Conservation (phyloP, 2,113 vertebrate species). For the Bubalus kerabau region DNA sequence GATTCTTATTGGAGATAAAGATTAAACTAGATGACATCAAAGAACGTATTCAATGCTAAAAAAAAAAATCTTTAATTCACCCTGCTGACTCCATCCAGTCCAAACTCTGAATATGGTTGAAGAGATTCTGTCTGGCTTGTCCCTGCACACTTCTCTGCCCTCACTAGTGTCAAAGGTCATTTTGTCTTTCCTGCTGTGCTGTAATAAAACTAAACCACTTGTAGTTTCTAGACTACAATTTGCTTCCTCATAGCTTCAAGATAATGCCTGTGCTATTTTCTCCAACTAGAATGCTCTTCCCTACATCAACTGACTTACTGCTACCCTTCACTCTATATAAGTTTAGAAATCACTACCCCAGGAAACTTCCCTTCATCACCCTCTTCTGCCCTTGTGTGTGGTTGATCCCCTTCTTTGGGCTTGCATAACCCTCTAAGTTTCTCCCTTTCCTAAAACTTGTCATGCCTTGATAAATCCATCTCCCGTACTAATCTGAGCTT, state of each 20-base stretch:
- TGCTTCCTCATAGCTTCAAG: not conserved
- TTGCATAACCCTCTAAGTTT: not conserved
- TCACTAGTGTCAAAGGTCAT: not conserved
- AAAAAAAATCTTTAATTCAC: not conserved
- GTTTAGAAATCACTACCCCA: not conserved
- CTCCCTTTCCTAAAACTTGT: not conserved
- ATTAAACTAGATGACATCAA: not conserved
- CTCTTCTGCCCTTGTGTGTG: not conserved
- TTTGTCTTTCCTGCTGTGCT: not conserved
- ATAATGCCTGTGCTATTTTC: not conserved
- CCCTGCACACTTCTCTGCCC: not conserved
- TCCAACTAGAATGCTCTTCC: not conserved
- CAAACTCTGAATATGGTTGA: not conserved
- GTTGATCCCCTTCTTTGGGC: not conserved
- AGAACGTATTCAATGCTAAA: not conserved
- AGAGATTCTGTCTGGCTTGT: not conserved
- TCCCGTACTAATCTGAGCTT: not conserved
- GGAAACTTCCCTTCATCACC: not conserved
- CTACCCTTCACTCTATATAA: not conserved
- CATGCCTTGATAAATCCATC: not conserved
- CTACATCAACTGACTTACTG: not conserved
- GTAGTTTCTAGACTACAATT: not conserved
- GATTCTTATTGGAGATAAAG: not conserved
- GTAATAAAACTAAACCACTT: not conserved
- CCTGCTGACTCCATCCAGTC: not conserved